Conservation (phyloP, 2,113 vertebrate species). For the Strigops habroptila region DNA sequence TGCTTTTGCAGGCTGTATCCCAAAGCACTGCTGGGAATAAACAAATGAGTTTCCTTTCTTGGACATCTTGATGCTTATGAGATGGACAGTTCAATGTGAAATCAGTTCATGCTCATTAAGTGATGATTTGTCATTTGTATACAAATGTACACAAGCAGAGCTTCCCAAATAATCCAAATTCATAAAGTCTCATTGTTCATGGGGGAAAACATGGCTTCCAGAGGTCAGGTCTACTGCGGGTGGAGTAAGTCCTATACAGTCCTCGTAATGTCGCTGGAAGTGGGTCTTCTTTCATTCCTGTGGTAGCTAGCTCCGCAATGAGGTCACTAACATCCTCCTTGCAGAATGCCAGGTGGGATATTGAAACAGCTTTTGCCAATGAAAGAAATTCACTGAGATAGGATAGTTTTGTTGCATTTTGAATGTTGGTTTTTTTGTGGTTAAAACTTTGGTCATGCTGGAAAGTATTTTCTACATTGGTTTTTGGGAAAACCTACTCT, state of each 20-base stretch:
- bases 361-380: neutral
- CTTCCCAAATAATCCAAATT: neutral
- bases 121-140: slow-evolving; percentile 37
- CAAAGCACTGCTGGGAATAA: slow-evolving; percentile 60
- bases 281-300: neutral
- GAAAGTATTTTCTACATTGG: neutral
- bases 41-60: slow-evolving; percentile 55
- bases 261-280: neutral
- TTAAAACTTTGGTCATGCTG: neutral
- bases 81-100: slow-evolving; percentile 59
- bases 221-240: neutral
- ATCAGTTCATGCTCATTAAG: slow-evolving; percentile 29
- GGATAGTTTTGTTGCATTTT: neutral
- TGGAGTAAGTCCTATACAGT: neutral
- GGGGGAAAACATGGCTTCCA: neutral
- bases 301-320: neutral
- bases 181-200: neutral
- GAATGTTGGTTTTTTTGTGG: neutral
- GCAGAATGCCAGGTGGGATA: neutral
- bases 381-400: neutral
- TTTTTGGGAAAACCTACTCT: neutral
- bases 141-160: neutral
- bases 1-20: slow-evolving; percentile 40
- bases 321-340: neutral
- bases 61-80: slow-evolving; percentile 20